A percentile compares a stretch with the other conserved stretches of the same genome.
Conservation (phyloP, 1,140 invertebrate genomes). For the Ephestia elutella region DNA sequence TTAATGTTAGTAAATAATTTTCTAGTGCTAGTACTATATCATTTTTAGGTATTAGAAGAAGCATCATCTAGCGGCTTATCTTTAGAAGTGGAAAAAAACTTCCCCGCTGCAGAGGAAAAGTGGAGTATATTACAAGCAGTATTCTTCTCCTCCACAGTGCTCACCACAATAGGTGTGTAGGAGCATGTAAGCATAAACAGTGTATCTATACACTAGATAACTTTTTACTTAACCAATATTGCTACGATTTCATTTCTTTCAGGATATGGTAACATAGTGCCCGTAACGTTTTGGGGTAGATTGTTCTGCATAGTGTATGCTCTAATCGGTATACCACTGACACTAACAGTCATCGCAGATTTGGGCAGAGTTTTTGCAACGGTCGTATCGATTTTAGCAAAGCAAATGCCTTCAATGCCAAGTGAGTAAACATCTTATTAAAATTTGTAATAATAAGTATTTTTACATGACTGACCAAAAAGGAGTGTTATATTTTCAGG, state of each 20-base stretch:
- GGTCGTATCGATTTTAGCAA: constrained; percentile 79
- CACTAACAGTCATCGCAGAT: constrained; percentile 94
- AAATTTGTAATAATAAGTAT: too few species aligned
- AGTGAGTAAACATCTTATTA: constrained; percentile 59
- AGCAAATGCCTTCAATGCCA: constrained; percentile 74
- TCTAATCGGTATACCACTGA: constrained; percentile 93
- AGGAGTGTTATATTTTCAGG: too few species aligned
- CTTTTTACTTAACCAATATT: constrained; percentile 4
- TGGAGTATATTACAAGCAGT: constrained; percentile 87
- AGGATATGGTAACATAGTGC: constrained; percentile 97
- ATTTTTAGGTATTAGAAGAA: constrained; percentile 76
- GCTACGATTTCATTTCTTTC: constrained; percentile 37
- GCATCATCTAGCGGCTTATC: constrained; percentile 78
- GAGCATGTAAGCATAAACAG: constrained; percentile 59
- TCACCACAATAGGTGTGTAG: constrained; percentile 86
- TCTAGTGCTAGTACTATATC: constrained; percentile 1
- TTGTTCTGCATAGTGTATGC: constrained; percentile 95
- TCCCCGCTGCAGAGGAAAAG: constrained; percentile 76
- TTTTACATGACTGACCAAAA: too few species aligned
- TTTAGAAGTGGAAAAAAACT: constrained; percentile 73
- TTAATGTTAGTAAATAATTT: too few species aligned
- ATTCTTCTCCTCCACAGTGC: constrained; percentile 88
- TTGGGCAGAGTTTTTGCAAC: constrained; percentile 91
- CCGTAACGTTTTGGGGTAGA: constrained; percentile 88
- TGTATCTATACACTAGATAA: constrained; percentile 6